These are phyloP conservation scores for Drosophila kambysellisi DNA, from an alignment of 2,888 invertebrate species.

Conservation along the genomic window DNA sequence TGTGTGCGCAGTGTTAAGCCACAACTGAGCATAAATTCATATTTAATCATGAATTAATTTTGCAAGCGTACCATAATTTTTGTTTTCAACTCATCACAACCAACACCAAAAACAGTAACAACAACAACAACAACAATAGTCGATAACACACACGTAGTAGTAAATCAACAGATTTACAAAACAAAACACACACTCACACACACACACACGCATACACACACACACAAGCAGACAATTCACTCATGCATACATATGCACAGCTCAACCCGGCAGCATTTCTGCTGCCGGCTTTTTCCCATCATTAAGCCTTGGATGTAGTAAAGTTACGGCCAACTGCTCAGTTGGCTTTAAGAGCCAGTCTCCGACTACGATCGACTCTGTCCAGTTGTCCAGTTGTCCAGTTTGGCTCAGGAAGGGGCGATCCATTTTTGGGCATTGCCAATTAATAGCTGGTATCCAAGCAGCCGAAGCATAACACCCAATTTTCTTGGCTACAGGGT, in stretches of 20 bases:
- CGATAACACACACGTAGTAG: conserved; percentile 53
- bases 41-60: conserved; percentile 81
- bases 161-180: conserved; percentile 75
- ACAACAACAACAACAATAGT: conserved; percentile 31
- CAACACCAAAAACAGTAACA: conserved; percentile 34
- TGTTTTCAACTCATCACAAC: conserved; percentile 71
- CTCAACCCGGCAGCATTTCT: neutral
- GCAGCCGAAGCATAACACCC: neutral
- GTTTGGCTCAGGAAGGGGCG: neutral
- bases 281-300: neutral
- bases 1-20: conserved; percentile 65
- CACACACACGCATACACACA: conserved; percentile 7
- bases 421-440: neutral
- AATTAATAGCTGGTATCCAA: neutral
- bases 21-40: conserved; percentile 78
- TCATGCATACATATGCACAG: conserved; percentile 3
- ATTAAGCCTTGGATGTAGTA: neutral
- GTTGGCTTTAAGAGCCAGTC: neutral
- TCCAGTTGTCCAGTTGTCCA: neutral
- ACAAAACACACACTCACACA: conserved; percentile 1
- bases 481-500: neutral
- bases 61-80: conserved; percentile 73
- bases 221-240: conserved; percentile 1
- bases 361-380: neutral
- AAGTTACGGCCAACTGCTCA: conserved; percentile 3